Evolutionary conservation across 1,140 invertebrate genomes (phyloP).

Genomic region (Drosophila carrolli): DNA sequence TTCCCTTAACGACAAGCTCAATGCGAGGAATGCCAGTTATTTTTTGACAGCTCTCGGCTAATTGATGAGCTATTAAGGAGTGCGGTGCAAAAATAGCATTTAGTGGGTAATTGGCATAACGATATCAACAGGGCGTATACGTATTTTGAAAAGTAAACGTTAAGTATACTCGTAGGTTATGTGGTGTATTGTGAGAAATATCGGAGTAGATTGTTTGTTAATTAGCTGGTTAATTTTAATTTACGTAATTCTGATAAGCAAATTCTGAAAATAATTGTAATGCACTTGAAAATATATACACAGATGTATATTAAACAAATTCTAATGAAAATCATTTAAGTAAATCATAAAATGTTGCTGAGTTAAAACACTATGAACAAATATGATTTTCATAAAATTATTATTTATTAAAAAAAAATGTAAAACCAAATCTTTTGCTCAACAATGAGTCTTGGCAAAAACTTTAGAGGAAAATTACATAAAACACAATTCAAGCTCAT

Average conservation of each 20-base stretch:
- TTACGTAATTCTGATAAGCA: neutral
- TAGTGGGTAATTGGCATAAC: slow-evolving; percentile 7
- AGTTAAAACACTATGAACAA: too few relatives aligned
- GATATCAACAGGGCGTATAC: slow-evolving; percentile 35
- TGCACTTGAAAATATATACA: too few relatives aligned
- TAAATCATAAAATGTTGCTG: too few relatives aligned
- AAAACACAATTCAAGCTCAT: too few relatives aligned
- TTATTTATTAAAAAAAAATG: too few relatives aligned
- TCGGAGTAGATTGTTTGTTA: neutral
- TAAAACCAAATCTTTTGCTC: too few relatives aligned
- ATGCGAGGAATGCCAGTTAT: slow-evolving; percentile 14
- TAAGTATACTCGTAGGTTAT: neutral
- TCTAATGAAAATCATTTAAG: too few relatives aligned
- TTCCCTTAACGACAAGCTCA: slow-evolving; percentile 3
- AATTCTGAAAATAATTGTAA: too few relatives aligned
- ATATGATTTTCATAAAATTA: too few relatives aligned
- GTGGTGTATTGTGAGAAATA: neutral
- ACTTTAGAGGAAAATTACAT: too few relatives aligned
- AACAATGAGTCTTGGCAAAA: too few relatives aligned
- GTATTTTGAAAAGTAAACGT: slow-evolving; percentile 11
- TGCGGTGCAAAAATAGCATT: slow-evolving; percentile 29
- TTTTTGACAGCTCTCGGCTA: slow-evolving; percentile 47
- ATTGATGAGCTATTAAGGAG: slow-evolving; percentile 41
- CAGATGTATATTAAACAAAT: too few relatives aligned
- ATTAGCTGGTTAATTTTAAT: neutral